Evolutionary conservation across 2,113 vertebrate genomes (phyloP), one percentile per base, ranked within the genome.

Genomic region (Notiomystis cincta): DNA sequence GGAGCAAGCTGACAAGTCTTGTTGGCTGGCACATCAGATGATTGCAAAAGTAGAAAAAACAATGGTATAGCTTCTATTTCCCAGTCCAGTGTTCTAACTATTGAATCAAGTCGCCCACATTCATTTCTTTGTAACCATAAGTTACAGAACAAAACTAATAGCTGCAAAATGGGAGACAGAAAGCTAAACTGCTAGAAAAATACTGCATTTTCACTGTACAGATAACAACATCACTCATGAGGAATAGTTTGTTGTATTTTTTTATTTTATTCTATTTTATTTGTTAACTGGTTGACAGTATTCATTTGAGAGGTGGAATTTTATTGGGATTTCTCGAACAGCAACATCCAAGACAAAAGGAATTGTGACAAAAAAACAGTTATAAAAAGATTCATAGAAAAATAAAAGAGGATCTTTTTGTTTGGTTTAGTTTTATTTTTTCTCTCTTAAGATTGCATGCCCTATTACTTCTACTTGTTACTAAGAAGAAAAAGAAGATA

Each of bases 401-500:
- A 96, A 93, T 70, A 85, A 51, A 94, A 75, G 9, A 75, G 1
- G 2, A 0, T 70, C 0, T 18, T 67, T 92, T 57, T 79, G 13
- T 89, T 86, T 77, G 28, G 5, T 40, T 72, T 67, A 19, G 24
- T 44, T 82, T 87, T 94, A 53, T 89, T 75, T 93, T 76, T 75
- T 75, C n/a, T 90, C 33, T 89, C 44, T 75, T 94, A 90, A 73
- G 80, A 73, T 9, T 87, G 22, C 35, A 76, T 57, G 42, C 57
- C 48, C 12, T 95, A 84, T 96, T 96, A 91, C 53, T 95, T 95
- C 60, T 30, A 95, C 72, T 93, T 96, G 62, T 85, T 95, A 90
- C 44, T 71, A 93, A 95, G 94, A 95, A 95, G 87, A 82, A 60
- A 80, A 86, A 92, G 81, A 94, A 90, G 40, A 93, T 91, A 95